Percentiles rank a stretch among this genome's conserved stretches.
Evolutionary conservation across 2,888 invertebrate genomes (phyloP).

Genomic region (Mesopsocus fuscifrons): DNA sequence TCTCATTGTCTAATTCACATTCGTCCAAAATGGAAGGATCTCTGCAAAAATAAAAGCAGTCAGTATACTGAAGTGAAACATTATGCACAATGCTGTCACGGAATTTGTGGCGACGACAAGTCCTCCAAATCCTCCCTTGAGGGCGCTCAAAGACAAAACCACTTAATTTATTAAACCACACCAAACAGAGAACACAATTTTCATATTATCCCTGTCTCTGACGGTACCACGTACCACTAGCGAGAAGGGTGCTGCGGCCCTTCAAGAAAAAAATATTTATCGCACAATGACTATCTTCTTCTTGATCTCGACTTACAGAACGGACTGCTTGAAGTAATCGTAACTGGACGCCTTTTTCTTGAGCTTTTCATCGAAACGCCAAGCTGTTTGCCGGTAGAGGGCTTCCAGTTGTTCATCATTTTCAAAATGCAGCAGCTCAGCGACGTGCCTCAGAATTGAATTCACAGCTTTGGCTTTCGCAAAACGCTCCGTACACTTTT

Average conservation of each 20-base stretch:
- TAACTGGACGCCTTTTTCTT: conserved; percentile 92
- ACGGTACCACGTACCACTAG: too few species aligned
- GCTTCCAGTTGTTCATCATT: conserved; percentile 86
- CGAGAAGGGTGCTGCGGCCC: not conserved
- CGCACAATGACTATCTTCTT: too few species aligned
- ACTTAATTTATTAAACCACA: not conserved
- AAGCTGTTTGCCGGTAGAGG: conserved; percentile 89
- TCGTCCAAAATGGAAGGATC: conserved; percentile 91
- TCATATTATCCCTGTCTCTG: too few species aligned
- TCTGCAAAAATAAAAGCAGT: conserved; percentile 30
- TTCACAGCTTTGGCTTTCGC: conserved; percentile 97
- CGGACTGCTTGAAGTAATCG: conserved; percentile 97
- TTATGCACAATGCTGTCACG: conserved; percentile 1
- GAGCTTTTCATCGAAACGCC: conserved; percentile 94
- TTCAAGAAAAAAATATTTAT: not conserved
- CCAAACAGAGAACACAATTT: too few species aligned
- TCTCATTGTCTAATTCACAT: conserved; percentile 81
- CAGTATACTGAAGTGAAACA: conserved; percentile 7
- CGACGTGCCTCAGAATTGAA: conserved; percentile 93
- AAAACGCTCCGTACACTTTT: conserved; percentile 95
- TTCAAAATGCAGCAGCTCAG: conserved; percentile 81
- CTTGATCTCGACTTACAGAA: conserved; percentile 68
- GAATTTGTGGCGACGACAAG: too few species aligned
- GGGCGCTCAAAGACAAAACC: conserved; percentile 11
- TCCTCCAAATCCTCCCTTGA: too few species aligned